Evolutionary conservation across 2,888 invertebrate species (phyloP).

Genomic region (Trichopria drosophilae): DNA sequence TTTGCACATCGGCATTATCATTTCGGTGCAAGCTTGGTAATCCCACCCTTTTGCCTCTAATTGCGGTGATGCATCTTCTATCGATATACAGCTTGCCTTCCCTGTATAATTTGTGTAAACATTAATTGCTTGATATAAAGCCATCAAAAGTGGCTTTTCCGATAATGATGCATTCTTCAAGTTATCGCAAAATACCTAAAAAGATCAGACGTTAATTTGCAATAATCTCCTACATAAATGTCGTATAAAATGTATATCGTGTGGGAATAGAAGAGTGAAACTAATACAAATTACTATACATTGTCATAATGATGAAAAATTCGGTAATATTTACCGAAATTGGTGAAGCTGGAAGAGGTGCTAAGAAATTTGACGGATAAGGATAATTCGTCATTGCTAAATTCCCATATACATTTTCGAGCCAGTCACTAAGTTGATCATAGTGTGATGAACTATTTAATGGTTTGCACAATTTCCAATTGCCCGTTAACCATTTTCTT

Average conservation of each 20-base stretch:
- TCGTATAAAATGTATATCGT: too few relatives aligned
- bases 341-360: conserved; percentile 82
- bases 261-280: too few relatives aligned
- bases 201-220: conserved; percentile 23
- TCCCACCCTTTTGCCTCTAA: conserved; percentile 77
- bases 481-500: conserved; percentile 68
- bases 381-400: conserved; percentile 97
- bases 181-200: conserved; percentile 62
- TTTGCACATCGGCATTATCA: conserved; percentile 93
- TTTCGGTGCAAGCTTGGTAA: conserved; percentile 90
- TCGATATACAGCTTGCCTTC: conserved; percentile 69
- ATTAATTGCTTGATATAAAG: conserved; percentile 70
- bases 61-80: conserved; percentile 62
- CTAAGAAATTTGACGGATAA: conserved; percentile 80
- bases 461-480: conserved; percentile 77
- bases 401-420: conserved; percentile 73
- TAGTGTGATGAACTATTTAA: conserved; percentile 65
- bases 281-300: too few relatives aligned
- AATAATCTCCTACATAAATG: too few relatives aligned
- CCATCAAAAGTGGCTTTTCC: conserved; percentile 49
- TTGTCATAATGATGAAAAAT: too few relatives aligned
- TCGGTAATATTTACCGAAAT: conserved; percentile 69
- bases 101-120: conserved; percentile 85
- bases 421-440: conserved; percentile 68
- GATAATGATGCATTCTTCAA: conserved; percentile 48